A percentile compares a stretch with the other conserved stretches of the same genome.
These are phyloP conservation scores for Rhizomys pruinosus DNA, from an alignment of 2,113 vertebrate genomes.

Conservation along the genomic window DNA sequence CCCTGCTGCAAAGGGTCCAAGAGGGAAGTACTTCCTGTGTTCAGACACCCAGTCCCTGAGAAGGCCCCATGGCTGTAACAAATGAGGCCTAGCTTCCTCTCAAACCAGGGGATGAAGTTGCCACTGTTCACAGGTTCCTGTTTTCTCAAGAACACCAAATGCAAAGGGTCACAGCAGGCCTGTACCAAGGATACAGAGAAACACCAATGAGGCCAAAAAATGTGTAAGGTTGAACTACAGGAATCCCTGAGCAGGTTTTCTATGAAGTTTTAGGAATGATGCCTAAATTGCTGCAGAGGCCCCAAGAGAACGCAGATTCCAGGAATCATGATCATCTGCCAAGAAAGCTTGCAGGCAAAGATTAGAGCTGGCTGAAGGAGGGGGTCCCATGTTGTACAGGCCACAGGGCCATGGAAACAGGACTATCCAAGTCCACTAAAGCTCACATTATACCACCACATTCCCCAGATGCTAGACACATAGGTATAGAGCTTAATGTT, in stretches of 20 bases:
- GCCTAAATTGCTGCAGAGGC: not conserved
- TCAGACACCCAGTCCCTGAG: not conserved
- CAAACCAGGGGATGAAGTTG: too few relatives aligned
- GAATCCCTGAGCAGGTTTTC: not conserved
- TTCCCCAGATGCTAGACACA: not conserved
- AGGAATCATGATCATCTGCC: not conserved
- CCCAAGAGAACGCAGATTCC: not conserved
- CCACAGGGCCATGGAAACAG: not conserved
- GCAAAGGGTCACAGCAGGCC: not conserved
- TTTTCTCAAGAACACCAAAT: not conserved
- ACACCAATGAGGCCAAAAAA: not conserved
- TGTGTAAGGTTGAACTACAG: not conserved
- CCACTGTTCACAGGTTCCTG: too few relatives aligned
- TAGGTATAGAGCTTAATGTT: too few relatives aligned
- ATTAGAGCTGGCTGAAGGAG: not conserved
- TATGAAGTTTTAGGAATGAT: not conserved
- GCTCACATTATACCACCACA: not conserved
- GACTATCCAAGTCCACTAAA: too few relatives aligned
- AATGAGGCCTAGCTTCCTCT: not conserved
- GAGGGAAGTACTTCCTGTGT: too few relatives aligned
- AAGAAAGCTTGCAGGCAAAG: not conserved
- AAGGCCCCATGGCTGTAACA: not conserved
- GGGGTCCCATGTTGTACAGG: not conserved
- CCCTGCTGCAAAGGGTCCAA: not conserved
- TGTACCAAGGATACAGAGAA: not conserved